A percentile compares a stretch with the other conserved stretches of the same genome.
Evolutionary conservation across 1,140 invertebrate species (phyloP).

Genomic region (Pollicipes pollicipes): DNA sequence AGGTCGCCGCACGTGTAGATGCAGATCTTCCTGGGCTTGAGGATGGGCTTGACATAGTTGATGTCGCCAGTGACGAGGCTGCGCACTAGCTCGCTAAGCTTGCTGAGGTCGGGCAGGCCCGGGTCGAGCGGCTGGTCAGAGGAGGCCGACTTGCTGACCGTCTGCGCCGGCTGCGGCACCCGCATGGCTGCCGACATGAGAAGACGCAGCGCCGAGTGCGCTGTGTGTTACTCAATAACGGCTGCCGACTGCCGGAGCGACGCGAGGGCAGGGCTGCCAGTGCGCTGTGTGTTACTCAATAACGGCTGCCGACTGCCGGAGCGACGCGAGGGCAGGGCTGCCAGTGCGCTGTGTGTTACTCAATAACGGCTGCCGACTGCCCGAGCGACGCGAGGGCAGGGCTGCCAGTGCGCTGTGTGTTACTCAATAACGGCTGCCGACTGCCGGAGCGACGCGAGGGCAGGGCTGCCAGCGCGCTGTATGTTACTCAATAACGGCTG

Average conservation of each 20-base stretch:
- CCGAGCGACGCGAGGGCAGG: too few species aligned
- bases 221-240: not conserved
- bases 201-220: not conserved
- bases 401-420: too few species aligned
- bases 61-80: slow-evolving; percentile 37
- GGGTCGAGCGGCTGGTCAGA: slow-evolving; percentile 21
- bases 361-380: too few species aligned
- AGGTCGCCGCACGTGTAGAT: slow-evolving; percentile 48
- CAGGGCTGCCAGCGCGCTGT: too few species aligned
- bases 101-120: slow-evolving; percentile 26
- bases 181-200: slow-evolving; percentile 28
- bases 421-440: too few species aligned
- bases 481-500: too few species aligned
- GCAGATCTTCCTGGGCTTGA: slow-evolving; percentile 37
- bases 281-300: too few species aligned
- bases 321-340: too few species aligned
- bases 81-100: slow-evolving; percentile 33
- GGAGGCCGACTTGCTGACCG: slow-evolving; percentile 20
- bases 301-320: too few species aligned
- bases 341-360: too few species aligned
- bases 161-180: slow-evolving; percentile 33
- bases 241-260: not conserved
- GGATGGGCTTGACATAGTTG: slow-evolving; percentile 25
- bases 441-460: too few species aligned
- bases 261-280: too few species aligned